Conservation (phyloP, 2,888 invertebrate genomes). For the Tricholauxania praeusta region DNA sequence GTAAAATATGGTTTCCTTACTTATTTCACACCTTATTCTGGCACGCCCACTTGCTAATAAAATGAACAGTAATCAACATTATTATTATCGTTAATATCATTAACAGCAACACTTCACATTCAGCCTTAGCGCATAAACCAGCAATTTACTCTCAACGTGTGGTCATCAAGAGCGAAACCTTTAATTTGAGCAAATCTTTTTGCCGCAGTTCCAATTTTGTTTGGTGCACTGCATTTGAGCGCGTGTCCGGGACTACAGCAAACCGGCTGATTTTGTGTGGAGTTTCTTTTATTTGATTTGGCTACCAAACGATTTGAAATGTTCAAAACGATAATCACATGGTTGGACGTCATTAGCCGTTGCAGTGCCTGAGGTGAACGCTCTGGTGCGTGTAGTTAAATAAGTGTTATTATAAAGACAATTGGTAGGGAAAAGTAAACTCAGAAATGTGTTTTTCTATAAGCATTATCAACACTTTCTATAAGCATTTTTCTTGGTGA, state of each 20-base stretch:
- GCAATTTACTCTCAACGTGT: slow-evolving; percentile 18
- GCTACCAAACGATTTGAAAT: slow-evolving; percentile 10
- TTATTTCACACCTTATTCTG: slow-evolving; percentile 1
- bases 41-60: slow-evolving; percentile 9
- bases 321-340: slow-evolving; percentile 28
- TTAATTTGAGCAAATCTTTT: slow-evolving; percentile 19
- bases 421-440: not conserved
- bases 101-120: not conserved
- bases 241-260: not conserved
- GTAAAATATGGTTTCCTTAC: not conserved
- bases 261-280: too few relatives aligned
- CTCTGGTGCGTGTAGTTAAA: not conserved
- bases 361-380: not conserved
- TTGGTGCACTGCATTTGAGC: not conserved
- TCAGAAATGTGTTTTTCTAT: too few relatives aligned
- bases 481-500: too few relatives aligned
- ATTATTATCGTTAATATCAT: slow-evolving; percentile 2
- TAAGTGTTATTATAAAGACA: not conserved
- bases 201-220: not conserved
- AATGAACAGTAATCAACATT: slow-evolving; percentile 3
- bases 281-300: slow-evolving; percentile 34
- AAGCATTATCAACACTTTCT: too few relatives aligned
- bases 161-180: slow-evolving; percentile 32
- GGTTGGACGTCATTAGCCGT: slow-evolving; percentile 24
- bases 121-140: not conserved